Percentiles rank a stretch among this genome's conserved stretches.
These are phyloP conservation scores for Tenrec ecaudatus DNA, from an alignment of 2,113 vertebrate species.

Conservation along the genomic window DNA sequence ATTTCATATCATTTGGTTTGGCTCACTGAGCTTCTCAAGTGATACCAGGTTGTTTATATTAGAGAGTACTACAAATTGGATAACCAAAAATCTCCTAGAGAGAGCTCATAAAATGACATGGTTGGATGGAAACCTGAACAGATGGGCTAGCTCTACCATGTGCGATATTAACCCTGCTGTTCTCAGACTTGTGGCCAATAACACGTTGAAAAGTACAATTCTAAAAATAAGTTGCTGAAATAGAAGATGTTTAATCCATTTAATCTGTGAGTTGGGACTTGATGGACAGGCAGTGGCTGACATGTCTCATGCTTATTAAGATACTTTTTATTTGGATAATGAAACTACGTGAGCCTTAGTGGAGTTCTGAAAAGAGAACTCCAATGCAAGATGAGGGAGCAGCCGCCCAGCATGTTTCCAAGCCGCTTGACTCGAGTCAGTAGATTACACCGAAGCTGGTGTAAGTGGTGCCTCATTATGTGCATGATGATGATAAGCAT, in stretches of 20 bases:
- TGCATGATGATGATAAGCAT: conserved; percentile 41
- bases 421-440: conserved; percentile 31
- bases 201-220: conserved; percentile 65
- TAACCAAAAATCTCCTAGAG: conserved; percentile 82
- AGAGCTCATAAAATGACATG: conserved; percentile 80
- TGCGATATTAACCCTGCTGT: conserved; percentile 80
- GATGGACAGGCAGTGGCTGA: conserved; percentile 60
- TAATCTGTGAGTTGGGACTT: neutral
- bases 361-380: neutral
- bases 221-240: conserved; percentile 81
- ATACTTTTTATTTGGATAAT: conserved; percentile 14
- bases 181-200: conserved; percentile 82
- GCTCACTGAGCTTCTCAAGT: conserved; percentile 78
- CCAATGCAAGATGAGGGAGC: neutral
- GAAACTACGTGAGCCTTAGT: neutral
- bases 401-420: neutral
- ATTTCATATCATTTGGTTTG: conserved; percentile 76
- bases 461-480: conserved; percentile 62
- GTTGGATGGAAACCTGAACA: conserved; percentile 84
- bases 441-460: conserved; percentile 39
- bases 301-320: neutral
- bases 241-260: conserved; percentile 50
- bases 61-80: conserved; percentile 80
- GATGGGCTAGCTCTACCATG: conserved; percentile 85
- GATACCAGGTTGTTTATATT: conserved; percentile 81